Conservation (phyloP, 2,888 invertebrate genomes). For the Mamestra brassicae region DNA sequence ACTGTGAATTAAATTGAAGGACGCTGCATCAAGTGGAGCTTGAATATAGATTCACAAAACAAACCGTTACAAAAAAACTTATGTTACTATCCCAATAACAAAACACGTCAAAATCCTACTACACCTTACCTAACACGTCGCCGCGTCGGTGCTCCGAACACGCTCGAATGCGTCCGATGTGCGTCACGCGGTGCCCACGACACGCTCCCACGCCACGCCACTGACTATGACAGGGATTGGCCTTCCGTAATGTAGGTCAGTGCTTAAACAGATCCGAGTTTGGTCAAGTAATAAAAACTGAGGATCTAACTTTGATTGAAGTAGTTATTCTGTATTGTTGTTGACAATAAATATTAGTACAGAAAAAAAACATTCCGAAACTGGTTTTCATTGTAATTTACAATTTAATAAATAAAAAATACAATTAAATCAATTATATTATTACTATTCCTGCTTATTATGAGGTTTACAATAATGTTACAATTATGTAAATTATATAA, state of each 20-base stretch:
- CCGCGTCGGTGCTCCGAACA: slow-evolving; percentile 6
- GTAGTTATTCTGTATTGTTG: not conserved
- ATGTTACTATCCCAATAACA: not conserved
- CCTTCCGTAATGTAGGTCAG: slow-evolving; percentile 29
- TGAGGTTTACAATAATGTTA: too few relatives aligned
- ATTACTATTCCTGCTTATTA: too few relatives aligned
- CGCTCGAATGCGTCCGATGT: slow-evolving; percentile 19
- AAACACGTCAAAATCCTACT: not conserved
- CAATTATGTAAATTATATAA: too few relatives aligned
- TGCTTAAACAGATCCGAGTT: slow-evolving; percentile 8
- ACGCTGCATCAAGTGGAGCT: too few relatives aligned
- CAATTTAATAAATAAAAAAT: too few relatives aligned
- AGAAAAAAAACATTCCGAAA: too few relatives aligned
- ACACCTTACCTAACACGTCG: not conserved
- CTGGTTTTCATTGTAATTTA: too few relatives aligned
- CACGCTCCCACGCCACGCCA: slow-evolving; percentile 25
- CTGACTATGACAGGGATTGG: slow-evolving; percentile 38
- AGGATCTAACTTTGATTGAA: not conserved
- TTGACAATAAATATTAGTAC: too few relatives aligned
- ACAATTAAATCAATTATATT: too few relatives aligned
- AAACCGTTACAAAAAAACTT: accelerated
- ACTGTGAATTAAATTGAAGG: too few relatives aligned
- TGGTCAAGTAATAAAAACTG: not conserved
- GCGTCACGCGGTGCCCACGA: slow-evolving; percentile 36
- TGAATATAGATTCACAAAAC: too few relatives aligned